These are phyloP conservation scores for Paradisaea rubra DNA, from an alignment of 2,113 vertebrate genomes.

Conservation along the genomic window DNA sequence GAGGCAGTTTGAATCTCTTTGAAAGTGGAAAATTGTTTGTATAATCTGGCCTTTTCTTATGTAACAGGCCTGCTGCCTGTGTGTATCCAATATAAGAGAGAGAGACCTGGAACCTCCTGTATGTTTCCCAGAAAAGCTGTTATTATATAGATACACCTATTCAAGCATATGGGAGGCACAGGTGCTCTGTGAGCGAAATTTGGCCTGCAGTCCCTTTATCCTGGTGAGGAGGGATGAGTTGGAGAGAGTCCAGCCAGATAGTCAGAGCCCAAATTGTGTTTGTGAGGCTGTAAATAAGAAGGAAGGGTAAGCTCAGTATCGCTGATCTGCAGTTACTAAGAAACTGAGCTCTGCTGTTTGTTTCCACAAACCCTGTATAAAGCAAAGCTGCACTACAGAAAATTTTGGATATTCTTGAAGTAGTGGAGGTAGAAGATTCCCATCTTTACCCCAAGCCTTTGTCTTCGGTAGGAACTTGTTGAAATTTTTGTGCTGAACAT, in stretches of 20 bases:
- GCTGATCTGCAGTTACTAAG: background rate
- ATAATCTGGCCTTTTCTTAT: slow-evolving; percentile 7
- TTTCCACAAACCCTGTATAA: background rate
- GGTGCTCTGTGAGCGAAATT: slow-evolving; percentile 7
- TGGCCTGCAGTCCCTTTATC: slow-evolving; percentile 6
- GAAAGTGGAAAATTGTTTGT: background rate
- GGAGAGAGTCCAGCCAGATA: slow-evolving; percentile 1
- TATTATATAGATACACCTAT: slow-evolving; percentile 8
- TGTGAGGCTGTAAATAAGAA: slow-evolving; percentile 4
- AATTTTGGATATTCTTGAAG: background rate
- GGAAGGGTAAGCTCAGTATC: background rate
- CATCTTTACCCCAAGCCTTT: background rate
- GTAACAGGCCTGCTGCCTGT: background rate
- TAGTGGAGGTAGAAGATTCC: background rate
- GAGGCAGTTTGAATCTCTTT: background rate
- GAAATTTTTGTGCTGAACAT: background rate
- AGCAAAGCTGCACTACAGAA: background rate
- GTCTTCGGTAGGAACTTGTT: background rate
- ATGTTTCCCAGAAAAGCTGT: background rate
- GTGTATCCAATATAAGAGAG: background rate
- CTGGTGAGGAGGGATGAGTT: slow-evolving; percentile 2
- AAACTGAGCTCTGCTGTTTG: background rate
- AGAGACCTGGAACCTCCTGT: background rate
- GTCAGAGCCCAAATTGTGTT: background rate
- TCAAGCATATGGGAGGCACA: slow-evolving; percentile 43